Percentiles rank a stretch among this genome's conserved stretches.
Conservation (phyloP, 2,888 invertebrate genomes). For the Drosophila borborema region DNA sequence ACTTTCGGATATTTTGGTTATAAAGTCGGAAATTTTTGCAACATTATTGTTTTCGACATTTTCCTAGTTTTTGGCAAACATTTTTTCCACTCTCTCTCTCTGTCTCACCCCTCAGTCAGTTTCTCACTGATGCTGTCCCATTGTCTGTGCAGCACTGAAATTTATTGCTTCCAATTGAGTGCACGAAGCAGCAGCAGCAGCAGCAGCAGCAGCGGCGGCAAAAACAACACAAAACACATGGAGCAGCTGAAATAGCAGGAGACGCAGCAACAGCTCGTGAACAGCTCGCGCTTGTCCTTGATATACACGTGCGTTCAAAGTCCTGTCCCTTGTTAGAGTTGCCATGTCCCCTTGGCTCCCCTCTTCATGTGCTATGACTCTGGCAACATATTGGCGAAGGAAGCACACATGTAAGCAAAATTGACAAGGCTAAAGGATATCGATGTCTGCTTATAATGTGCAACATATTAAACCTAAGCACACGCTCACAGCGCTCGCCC, state of each 20-base stretch:
- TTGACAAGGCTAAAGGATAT: conserved; percentile 83
- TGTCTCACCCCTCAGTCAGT: background rate
- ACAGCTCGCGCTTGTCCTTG: conserved; percentile 77
- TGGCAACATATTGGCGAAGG: conserved; percentile 77
- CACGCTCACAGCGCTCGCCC: conserved; percentile 63
- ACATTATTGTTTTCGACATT: conserved; percentile 82
- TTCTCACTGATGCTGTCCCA: conserved; percentile 39
- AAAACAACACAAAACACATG: conserved; percentile 36
- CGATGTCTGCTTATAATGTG: conserved; percentile 83
- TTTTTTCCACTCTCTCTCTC: conserved; percentile 21
- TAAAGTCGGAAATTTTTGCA: conserved; percentile 82
- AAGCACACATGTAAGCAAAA: conserved; percentile 82
- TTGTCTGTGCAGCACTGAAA: conserved; percentile 75
- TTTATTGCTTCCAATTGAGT: conserved; percentile 84
- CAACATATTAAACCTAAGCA: conserved; percentile 83
- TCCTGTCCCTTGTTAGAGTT: conserved; percentile 32
- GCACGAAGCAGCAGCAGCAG: conserved; percentile 59
- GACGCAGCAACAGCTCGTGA: conserved; percentile 61
- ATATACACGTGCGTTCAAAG: conserved; percentile 73
- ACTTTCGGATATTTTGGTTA: conserved; percentile 84
- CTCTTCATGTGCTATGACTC: conserved; percentile 10
- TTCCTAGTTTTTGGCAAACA: conserved; percentile 72
- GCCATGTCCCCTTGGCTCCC: conserved; percentile 14
- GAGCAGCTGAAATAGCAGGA: conserved; percentile 15
- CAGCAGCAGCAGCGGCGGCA: conserved; percentile 23